Base-by-base conservation (phyloP, 2,888 invertebrate species). In the Marasmarcha lunaedactyla region DNA sequence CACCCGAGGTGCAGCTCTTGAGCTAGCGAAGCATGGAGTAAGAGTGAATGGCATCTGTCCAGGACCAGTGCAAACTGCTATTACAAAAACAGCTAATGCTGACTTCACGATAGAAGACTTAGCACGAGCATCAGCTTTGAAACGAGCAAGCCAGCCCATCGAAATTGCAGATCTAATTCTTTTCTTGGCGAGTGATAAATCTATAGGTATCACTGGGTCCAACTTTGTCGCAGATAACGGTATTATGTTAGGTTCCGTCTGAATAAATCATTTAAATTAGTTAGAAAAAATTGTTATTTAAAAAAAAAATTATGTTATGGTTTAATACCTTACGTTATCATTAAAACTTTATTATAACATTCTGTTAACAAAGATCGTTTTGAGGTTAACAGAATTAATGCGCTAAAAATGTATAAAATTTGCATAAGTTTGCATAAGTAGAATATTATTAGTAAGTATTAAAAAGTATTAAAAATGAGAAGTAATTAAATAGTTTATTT, bases 1-100 rank as follows among this genome's bases (percentile, higher is more conserved):
- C 5, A 46, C 49, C 1, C 40, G 40, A 12, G 36, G 43, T 30
- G 40, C 44, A 7, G 48, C 48, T 1, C 15, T 42, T 1, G 46
- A 49, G 25, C 20, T 49, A 0, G 42, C 40, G 2, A 7, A 38
- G 1, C 26, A 12, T 14, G 46, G 48, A 11, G 46, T 46, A 2
- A 42, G 48, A 25, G 48, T 48, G 35, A 48, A 48, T 27, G 39
- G 40, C 1, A 41, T 48, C 7, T 41, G 42, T n/a, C 46, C 46
- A 11, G 48, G 48, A 13, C 35, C 41, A 5, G 43, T 42, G 11
- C 44, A 27, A 14, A 48, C 46, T 4, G 36, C 34, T 12, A 39
- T 42, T 7, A 30, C 49, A 3, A 42, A 44, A 2, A 83, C 84
- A 66, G 93, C 40, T 14, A 37, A 43, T 9, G 4, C 45, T 92